Evolutionary conservation across 2,113 vertebrate genomes (phyloP).

Genomic region (Morphnarchus princeps): DNA sequence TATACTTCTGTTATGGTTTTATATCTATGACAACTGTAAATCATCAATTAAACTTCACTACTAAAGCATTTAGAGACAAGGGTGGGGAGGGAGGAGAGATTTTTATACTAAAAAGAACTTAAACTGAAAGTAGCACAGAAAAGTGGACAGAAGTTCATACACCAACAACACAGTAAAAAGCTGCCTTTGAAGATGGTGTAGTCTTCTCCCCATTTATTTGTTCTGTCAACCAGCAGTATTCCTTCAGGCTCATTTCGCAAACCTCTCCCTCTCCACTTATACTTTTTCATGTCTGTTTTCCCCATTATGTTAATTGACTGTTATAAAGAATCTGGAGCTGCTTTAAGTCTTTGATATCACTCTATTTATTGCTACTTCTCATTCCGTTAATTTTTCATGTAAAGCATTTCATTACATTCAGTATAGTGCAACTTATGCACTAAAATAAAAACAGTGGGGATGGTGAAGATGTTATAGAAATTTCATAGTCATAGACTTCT

Average conservation of each 20-base stretch:
- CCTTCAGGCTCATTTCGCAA: neutral
- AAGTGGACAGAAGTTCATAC: neutral
- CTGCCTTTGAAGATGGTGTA: neutral
- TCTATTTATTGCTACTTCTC: neutral
- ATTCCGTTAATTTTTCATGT: neutral
- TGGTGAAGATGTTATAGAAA: neutral
- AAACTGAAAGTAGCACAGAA: neutral
- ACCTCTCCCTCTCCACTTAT: neutral
- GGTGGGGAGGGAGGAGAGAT: neutral
- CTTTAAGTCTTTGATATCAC: neutral
- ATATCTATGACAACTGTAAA: constrained; percentile 50
- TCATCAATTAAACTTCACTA: constrained; percentile 54
- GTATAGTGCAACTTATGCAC: neutral
- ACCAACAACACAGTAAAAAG: neutral
- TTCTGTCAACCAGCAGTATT: neutral
- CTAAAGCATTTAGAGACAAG: constrained; percentile 43
- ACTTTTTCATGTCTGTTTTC: neutral
- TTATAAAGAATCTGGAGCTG: neutral
- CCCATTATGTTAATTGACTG: neutral
- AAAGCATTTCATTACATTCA: neutral
- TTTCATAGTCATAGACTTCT: neutral
- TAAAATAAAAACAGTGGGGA: neutral
- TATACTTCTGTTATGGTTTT: constrained; percentile 52
- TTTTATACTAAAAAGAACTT: neutral
- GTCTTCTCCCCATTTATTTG: neutral